Conservation (phyloP, 2,797 vertebrate genomes). For the Petrocephalus sullivani region DNA sequence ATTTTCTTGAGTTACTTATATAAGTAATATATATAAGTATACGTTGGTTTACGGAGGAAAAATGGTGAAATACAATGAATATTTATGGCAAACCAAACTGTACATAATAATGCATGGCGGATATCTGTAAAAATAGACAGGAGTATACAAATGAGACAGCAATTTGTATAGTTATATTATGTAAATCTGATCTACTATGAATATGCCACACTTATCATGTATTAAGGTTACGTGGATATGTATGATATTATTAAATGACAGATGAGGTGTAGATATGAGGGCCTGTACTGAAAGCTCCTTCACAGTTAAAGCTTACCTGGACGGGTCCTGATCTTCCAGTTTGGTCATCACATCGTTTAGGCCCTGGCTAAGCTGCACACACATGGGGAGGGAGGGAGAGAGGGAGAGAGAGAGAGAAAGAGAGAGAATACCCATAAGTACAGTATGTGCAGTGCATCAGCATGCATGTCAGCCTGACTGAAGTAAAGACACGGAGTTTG, state of each 20-base stretch:
- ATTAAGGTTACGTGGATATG: background rate
- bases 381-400: background rate
- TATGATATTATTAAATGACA: background rate
- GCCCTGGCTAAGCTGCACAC: slow-evolving; percentile 71
- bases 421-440: background rate
- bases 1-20: background rate
- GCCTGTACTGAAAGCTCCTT: background rate
- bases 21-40: background rate
- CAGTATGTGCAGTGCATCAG: background rate
- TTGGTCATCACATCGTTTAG: slow-evolving; percentile 67
- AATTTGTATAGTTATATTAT: background rate
- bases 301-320: slow-evolving; percentile 35
- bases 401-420: too few relatives aligned
- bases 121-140: background rate
- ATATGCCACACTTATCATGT: background rate
- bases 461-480: background rate
- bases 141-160: background rate
- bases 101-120: background rate
- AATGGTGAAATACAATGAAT: background rate
- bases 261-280: background rate
- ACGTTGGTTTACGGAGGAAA: background rate
- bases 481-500: background rate
- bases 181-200: background rate
- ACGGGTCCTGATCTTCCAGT: slow-evolving; percentile 67
- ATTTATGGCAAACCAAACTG: background rate